Conservation (phyloP, 1,140 invertebrate species). For the Ostrea edulis region DNA sequence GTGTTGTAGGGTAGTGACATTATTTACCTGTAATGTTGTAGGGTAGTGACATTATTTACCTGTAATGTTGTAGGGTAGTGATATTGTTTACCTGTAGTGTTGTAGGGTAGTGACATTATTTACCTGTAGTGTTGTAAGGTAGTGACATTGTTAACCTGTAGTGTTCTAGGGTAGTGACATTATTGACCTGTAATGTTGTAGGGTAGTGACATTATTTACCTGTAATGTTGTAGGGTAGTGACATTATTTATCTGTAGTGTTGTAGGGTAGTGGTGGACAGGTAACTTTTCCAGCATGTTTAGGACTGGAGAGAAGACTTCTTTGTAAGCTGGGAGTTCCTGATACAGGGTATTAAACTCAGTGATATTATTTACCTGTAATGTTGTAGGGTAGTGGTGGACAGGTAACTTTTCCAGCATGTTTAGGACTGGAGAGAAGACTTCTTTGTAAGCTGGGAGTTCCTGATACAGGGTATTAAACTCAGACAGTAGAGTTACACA, state of each 20-base stretch:
- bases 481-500: constrained; percentile 65
- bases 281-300: constrained; percentile 66
- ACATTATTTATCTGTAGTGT: constrained; percentile 78
- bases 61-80: too few relatives aligned
- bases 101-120: too few relatives aligned
- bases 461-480: constrained; percentile 72
- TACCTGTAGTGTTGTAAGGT: too few relatives aligned
- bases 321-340: constrained; percentile 68
- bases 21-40: too few relatives aligned
- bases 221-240: not conserved
- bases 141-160: too few relatives aligned
- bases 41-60: too few relatives aligned
- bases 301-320: constrained; percentile 75
- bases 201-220: too few relatives aligned
- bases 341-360: constrained; percentile 73
- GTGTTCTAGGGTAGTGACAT: too few relatives aligned
- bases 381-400: constrained; percentile 83
- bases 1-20: too few relatives aligned
- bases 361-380: constrained; percentile 78
- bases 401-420: constrained; percentile 66
- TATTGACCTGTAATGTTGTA: too few relatives aligned
- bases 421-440: constrained; percentile 72
- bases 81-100: too few relatives aligned
- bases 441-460: constrained; percentile 72
- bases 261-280: constrained; percentile 83